Percentiles rank a stretch among this genome's conserved stretches.
Evolutionary conservation across 1,140 invertebrate genomes (phyloP).

Genomic region (Zaprionus ghesquierei): DNA sequence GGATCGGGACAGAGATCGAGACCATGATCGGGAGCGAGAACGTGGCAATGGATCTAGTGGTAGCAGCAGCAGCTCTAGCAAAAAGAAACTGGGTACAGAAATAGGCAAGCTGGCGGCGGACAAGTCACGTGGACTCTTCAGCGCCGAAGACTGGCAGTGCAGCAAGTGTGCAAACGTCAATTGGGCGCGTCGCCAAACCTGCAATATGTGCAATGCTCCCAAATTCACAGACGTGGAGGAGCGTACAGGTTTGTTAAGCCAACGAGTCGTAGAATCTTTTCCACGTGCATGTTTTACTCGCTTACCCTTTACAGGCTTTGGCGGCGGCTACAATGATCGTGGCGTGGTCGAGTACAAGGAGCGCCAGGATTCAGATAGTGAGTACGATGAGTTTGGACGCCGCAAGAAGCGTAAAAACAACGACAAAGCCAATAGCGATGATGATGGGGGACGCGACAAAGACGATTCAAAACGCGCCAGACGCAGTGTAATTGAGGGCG

Average conservation of each 20-base stretch:
- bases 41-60: constrained; percentile 84
- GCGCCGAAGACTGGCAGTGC: constrained; percentile 99
- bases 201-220: constrained; percentile 99
- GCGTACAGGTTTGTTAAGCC: constrained; percentile 83
- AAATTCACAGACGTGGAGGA: constrained; percentile 96
- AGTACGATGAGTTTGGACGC: constrained; percentile 98
- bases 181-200: constrained; percentile 97
- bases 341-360: constrained; percentile 96
- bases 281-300: not conserved
- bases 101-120: constrained; percentile 99
- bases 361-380: constrained; percentile 92
- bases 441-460: constrained; percentile 60
- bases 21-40: constrained; percentile 53
- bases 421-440: constrained; percentile 50
- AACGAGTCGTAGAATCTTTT: not conserved
- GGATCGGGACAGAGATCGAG: not conserved
- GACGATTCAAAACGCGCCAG: constrained; percentile 77
- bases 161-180: constrained; percentile 99
- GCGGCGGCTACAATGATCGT: constrained; percentile 96
- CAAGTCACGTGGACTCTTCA: constrained; percentile 98
- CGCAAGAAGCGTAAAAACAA: constrained; percentile 88
- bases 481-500: constrained; percentile 72
- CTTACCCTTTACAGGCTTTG: constrained; percentile 85
- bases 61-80: constrained; percentile 83
- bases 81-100: constrained; percentile 97